Base-by-base conservation (phyloP, 2,113 vertebrate genomes). In the Clinocottus analis region DNA sequence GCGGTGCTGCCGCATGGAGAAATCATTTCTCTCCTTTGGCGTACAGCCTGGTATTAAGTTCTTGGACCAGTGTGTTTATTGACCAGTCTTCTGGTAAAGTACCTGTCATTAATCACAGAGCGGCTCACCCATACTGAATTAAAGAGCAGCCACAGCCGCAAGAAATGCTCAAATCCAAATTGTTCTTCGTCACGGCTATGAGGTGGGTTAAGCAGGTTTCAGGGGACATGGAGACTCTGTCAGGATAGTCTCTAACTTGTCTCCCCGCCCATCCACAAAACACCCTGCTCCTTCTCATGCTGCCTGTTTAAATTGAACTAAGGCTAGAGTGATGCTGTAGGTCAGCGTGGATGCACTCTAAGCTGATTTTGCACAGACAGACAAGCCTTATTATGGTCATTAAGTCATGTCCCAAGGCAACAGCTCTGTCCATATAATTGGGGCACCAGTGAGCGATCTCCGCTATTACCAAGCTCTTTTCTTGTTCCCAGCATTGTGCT, bases 81-180 rank as follows among this genome's bases (percentile, higher is more conserved):
- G 92, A 93, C 84, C 75, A 29, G 76, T 87, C 87, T 89, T 62
- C 53, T 5, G 62, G 82, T 84, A 85, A 86, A 93, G 80, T 86
- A 86, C 73, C 77, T 73, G 47, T 61, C 91, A 92, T 93, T 92
- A 91, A 92, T 94, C 91, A 92, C 49, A 61, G 66, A 78, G 78
- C 41, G 10, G 47, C 61, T 81, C 79, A 83, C 77, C 72, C 79
- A 77, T 84, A 64, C 69, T 79, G 82, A 90, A 90, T 92, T 85
- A 91, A 89, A 91, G 79, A 87, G 84, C 82, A 91, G 56, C 70
- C 62, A 4, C 62, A 31, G 83, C 79, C 56, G 3, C 51, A 65
- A 87, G 63, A 89, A 85, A 87, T 58, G 68, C 67, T 73, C 62
- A 79, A 76, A 77, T 84, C 75, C 76, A 67, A 86, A 88, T 75